Evolutionary conservation across 2,113 vertebrate species (phyloP).

Genomic region (Caracal caracal): DNA sequence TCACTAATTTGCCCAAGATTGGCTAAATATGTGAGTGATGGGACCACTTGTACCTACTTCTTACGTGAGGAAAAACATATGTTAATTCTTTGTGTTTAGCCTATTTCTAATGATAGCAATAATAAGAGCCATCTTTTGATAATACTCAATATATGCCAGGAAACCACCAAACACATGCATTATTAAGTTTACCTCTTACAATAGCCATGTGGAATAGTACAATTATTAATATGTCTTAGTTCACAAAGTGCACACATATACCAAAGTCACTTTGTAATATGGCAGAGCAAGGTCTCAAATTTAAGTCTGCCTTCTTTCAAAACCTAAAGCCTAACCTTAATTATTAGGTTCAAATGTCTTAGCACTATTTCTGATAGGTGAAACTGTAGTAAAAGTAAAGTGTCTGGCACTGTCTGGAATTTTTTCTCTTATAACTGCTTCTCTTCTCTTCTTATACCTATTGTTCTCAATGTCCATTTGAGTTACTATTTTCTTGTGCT

Average conservation of each 20-base stretch:
- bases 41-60: not conserved
- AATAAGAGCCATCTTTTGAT: not conserved
- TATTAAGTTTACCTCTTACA: not conserved
- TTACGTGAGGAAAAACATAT: not conserved
- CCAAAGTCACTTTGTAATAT: not conserved
- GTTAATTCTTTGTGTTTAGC: not conserved
- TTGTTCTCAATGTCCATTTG: not conserved
- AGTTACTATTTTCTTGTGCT: constrained; percentile 2
- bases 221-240: not conserved
- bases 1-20: not conserved
- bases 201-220: not conserved
- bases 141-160: not conserved
- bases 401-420: not conserved
- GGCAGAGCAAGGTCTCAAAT: not conserved
- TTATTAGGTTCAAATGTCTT: not conserved
- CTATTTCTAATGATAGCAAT: not conserved
- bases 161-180: not conserved
- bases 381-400: not conserved
- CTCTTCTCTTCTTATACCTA: not conserved
- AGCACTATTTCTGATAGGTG: not conserved
- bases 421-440: not conserved
- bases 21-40: not conserved
- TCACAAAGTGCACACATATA: not conserved
- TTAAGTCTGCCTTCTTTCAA: not conserved
- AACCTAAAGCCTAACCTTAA: not conserved